Percentiles rank a stretch among this genome's conserved stretches.
Conservation (phyloP, 2,113 vertebrate genomes). For the Petrocephalus zakoni region DNA sequence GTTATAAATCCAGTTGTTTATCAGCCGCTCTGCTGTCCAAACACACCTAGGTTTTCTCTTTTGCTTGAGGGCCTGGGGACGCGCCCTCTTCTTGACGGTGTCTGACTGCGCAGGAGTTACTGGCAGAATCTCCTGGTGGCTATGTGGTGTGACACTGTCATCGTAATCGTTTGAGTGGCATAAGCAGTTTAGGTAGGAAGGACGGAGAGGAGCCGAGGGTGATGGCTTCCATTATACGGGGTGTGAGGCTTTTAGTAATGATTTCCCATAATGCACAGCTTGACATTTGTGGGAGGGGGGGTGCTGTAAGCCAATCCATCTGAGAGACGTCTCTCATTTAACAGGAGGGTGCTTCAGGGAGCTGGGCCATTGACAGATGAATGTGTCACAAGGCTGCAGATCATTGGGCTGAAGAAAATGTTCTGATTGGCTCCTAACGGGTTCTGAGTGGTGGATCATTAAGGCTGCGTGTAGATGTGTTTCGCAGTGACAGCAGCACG, state of each 20-base stretch:
- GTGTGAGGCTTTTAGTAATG: slow-evolving; percentile 14
- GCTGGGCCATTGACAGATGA: background rate
- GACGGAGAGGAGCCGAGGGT: background rate
- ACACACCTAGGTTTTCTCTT: background rate
- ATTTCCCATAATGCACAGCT: slow-evolving; percentile 11
- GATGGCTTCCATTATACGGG: background rate
- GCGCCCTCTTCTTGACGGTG: background rate
- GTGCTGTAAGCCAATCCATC: background rate
- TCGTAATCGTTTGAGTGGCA: background rate
- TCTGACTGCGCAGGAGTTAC: background rate
- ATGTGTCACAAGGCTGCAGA: no score
- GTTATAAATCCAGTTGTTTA: background rate
- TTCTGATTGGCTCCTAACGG: background rate
- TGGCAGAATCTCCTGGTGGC: background rate
- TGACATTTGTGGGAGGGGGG: background rate
- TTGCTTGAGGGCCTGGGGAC: background rate
- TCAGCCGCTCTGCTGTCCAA: background rate
- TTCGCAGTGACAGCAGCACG: background rate
- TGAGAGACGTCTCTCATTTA: background rate
- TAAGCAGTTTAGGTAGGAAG: background rate
- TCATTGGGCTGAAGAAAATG: no score
- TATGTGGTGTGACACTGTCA: background rate
- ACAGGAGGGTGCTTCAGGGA: background rate
- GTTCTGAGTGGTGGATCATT: background rate
- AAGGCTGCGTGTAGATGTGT: background rate